Base-by-base conservation (phyloP, 2,113 vertebrate genomes). In the Gobiocypris rarus region DNA sequence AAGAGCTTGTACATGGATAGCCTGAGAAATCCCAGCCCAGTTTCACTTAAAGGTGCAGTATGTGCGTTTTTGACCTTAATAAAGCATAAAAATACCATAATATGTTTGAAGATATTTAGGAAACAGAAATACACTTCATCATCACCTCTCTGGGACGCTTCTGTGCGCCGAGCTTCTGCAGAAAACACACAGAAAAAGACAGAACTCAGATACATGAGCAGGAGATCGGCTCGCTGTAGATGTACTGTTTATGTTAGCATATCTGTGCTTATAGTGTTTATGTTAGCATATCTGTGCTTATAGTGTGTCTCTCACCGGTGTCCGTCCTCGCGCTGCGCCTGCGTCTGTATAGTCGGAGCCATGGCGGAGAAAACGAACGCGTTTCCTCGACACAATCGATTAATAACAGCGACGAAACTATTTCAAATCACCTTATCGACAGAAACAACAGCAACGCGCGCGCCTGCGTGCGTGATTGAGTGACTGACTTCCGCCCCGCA, bases 71-170 rank as follows among this genome's bases (percentile, higher is more conserved):
- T 34, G 34, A 34, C 34, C 4, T 2, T 34, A 34, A 2, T 3
- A 34, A 34, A 34, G 34, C 34, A 34, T 34, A 34, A 34, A 34
- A 34, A 34, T 34, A 34, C 34, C 34, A 34, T 34, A 34, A 34
- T 31, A 31, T 3, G 34, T 34, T 34, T 3, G 34, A 2, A 34
- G 34, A 34, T 34, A 4, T 34, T 34, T 34, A 34, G 34, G 34
- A 34, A 34, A 34, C 34, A 4, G 34, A 34, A 34, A 34, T 34
- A 34, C 1, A 34, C 34, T 34, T 54, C 15, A 52, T 19, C 50
- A 6, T 52, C 2, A 97, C 97, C 96, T 95, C 87, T 98, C 97
- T 19, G 96, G 96, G 56, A 97, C 92, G 26, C 96, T 96, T 90
- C 96, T 92, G 89, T 97, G 97, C 67, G 96, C 95, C 50, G 94